Base-by-base conservation (phyloP, 1,140 invertebrate species). In the Ganaspis sp. region DNA sequence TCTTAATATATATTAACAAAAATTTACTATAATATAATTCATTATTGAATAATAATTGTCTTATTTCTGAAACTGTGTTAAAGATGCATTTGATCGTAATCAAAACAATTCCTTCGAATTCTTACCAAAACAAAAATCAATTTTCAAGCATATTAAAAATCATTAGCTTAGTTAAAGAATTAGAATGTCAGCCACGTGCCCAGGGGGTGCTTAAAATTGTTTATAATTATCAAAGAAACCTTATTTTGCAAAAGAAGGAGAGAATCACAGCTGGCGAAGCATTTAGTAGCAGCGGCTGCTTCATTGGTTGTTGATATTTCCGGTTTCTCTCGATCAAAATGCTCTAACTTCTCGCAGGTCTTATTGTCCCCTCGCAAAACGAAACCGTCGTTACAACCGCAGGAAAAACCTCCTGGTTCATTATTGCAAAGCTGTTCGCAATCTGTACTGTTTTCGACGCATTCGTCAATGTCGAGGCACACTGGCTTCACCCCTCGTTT, bases 401-500 rank as follows among this genome's bases (percentile, higher is more conserved):
- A 94, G 76, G 91, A 88, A 85, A 91, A 93, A 19, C 91, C 89
- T 2, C 94, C 94, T 1, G 90, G 85, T 69, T 92, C 92, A 85
- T 94, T 95, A 29, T 92, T 89, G 77, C 94, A 95, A 21, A 87
- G 87, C 54, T 94, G 93, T 74, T 93, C 91, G 80, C 94, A 94
- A 9, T 92, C 92, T 1, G 92, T 92, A 42, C 93, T 94, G 73
- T 92, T 89, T n/a, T 90, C 88, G 6, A 86, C 82, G 83, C 95
- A 96, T 87, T 96, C 95, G 87, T 96, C 92, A 49, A 96, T 92
- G 87, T 96, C 95, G 76, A 93, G 85, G 85, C 94, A 94, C 71
- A 93, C 92, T 4, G 93, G 93, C 82, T 92, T 89, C 29, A 92
- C 87, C 70, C 89, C 90, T 79, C 85, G 82, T 82, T 86, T 89